These are phyloP conservation scores for Caenorhabditis briggsae DNA, from an alignment of 1,140 invertebrate genomes.

Conservation along the genomic window DNA sequence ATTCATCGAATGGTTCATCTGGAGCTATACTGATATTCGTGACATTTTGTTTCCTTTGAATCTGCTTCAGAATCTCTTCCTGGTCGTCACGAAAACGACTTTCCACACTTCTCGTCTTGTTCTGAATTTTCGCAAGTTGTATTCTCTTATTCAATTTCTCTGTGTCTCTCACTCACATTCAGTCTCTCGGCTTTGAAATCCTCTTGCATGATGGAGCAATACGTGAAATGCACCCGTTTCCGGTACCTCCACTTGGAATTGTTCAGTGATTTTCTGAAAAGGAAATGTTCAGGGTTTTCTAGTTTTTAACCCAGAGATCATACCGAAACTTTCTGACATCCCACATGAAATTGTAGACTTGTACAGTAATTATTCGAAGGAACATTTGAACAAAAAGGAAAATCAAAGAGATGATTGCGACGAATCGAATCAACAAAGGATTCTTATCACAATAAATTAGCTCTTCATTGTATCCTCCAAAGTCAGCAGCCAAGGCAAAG, in stretches of 20 bases:
- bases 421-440: conserved; percentile 72
- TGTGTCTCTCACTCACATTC: conserved; percentile 4
- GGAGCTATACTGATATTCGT: conserved; percentile 57
- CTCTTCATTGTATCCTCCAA: conserved; percentile 76
- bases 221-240: conserved; percentile 76
- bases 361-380: conserved; percentile 74
- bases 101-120: conserved; percentile 35
- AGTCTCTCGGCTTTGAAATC: conserved; percentile 51
- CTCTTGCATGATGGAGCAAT: conserved; percentile 72
- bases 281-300: neutral
- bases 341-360: conserved; percentile 75
- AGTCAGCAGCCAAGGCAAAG: conserved; percentile 75
- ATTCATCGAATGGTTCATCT: conserved; percentile 45
- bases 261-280: conserved; percentile 71
- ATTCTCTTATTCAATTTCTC: neutral
- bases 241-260: conserved; percentile 75
- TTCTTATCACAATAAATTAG: conserved; percentile 70
- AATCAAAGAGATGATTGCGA: conserved; percentile 72
- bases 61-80: conserved; percentile 51
- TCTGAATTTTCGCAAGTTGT: conserved; percentile 35
- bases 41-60: conserved; percentile 63
- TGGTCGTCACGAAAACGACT: conserved; percentile 34
- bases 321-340: conserved; percentile 73
- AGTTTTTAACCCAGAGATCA: conserved; percentile 18
- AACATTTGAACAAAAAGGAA: conserved; percentile 74